phyloP scores from a whole-genome alignment of 1,140 invertebrate species.

The Drosophila virilis region DNA sequence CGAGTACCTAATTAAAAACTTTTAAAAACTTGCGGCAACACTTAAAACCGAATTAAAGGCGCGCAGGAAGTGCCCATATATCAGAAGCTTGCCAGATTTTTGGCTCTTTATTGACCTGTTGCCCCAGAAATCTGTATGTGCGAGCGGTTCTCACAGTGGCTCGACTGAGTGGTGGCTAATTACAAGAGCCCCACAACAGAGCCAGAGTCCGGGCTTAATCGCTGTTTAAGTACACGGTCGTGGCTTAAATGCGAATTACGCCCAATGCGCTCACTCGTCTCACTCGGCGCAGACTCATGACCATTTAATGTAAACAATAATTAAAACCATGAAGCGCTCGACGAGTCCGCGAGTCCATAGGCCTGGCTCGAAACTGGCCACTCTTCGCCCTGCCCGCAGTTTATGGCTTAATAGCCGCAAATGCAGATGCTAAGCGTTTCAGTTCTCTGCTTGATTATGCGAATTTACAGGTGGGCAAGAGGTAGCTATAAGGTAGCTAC shows the following conservation, averaged over 20 bases:
- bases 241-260: constrained; percentile 79
- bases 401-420: constrained; percentile 77
- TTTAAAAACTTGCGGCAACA: constrained; percentile 46
- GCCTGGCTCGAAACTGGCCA: constrained; percentile 18
- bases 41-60: constrained; percentile 72
- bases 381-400: constrained; percentile 28
- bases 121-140: constrained; percentile 56
- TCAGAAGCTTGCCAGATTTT: constrained; percentile 30
- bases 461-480: constrained; percentile 22
- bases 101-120: constrained; percentile 63
- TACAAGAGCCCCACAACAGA: constrained; percentile 34
- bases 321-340: constrained; percentile 63
- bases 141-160: constrained; percentile 60
- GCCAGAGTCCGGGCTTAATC: constrained; percentile 58
- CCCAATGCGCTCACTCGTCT: constrained; percentile 61
- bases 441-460: constrained; percentile 64
- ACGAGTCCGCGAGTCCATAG: constrained; percentile 8
- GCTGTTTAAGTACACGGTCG: constrained; percentile 77
- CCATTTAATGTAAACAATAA: constrained; percentile 83
- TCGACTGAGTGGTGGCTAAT: constrained; percentile 43
- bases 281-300: constrained; percentile 67
- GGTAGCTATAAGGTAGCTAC: constrained; percentile 10
- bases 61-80: constrained; percentile 56
- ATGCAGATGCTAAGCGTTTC: constrained; percentile 57
- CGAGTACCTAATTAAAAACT: constrained; percentile 75